Percentiles rank a stretch among this genome's conserved stretches.
Evolutionary conservation across 2,113 vertebrate genomes (phyloP).

Genomic region (Phycodurus eques): DNA sequence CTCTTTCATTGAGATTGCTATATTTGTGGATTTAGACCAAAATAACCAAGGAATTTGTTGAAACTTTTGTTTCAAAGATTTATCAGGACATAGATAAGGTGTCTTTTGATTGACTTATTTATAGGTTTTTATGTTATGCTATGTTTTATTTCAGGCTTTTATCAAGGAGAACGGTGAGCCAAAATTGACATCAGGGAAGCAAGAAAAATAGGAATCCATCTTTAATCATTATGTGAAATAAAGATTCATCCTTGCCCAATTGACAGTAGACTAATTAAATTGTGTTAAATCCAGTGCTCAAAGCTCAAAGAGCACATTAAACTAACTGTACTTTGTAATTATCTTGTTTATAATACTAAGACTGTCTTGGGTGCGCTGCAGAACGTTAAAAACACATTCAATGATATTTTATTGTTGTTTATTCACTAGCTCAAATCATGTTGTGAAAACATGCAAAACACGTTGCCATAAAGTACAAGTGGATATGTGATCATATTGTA

Average conservation of each 20-base stretch:
- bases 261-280: not conserved
- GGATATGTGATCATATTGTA: not conserved
- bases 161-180: slow-evolving; percentile 62
- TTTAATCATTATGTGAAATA: slow-evolving; percentile 62
- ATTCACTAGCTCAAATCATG: not conserved
- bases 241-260: not conserved
- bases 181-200: slow-evolving; percentile 63
- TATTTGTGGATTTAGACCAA: not conserved
- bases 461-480: not conserved
- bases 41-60: not conserved
- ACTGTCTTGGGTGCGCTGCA: slow-evolving; percentile 3
- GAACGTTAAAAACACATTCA: not conserved
- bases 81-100: not conserved
- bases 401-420: not conserved
- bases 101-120: no score
- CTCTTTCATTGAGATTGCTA: no score
- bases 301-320: not conserved
- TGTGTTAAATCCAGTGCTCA: not conserved
- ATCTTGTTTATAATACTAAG: not conserved
- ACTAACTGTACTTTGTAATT: not conserved
- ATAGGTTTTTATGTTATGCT: not conserved
- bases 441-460: not conserved
- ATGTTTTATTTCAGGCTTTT: slow-evolving; percentile 52
- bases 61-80: not conserved
- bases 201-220: slow-evolving; percentile 68